phyloP scores from a whole-genome alignment of 2,797 vertebrate genomes.

The Limosa lapponica region DNA sequence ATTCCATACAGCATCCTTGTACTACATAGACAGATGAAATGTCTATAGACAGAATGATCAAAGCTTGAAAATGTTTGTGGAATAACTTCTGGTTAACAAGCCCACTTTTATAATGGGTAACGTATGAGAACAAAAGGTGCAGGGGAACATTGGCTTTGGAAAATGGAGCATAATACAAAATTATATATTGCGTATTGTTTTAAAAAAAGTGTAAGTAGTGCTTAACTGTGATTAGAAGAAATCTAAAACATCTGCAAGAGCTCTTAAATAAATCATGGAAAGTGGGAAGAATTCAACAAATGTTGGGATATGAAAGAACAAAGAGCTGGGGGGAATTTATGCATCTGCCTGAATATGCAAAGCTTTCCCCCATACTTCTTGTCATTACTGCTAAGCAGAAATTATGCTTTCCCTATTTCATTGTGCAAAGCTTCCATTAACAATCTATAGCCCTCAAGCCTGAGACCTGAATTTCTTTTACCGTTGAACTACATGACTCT shows the following conservation, averaged over 20 bases:
- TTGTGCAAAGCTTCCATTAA: neutral
- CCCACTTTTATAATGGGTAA: neutral
- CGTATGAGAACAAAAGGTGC: slow-evolving; percentile 7
- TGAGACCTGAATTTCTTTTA: neutral
- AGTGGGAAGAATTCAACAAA: slow-evolving; percentile 30
- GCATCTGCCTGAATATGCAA: neutral
- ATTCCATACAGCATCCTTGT: neutral
- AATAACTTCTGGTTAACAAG: slow-evolving; percentile 6
- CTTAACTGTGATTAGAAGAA: slow-evolving; percentile 39
- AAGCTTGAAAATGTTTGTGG: slow-evolving; percentile 4
- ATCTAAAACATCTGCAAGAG: slow-evolving; percentile 55
- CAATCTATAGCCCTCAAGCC: neutral
- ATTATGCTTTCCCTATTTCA: neutral
- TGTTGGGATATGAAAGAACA: slow-evolving; percentile 33
- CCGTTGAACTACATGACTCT: neutral
- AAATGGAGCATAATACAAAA: slow-evolving; percentile 20
- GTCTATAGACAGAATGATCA: neutral
- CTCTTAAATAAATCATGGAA: slow-evolving; percentile 27
- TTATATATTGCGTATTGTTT: neutral
- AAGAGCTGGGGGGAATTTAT: slow-evolving; percentile 27
- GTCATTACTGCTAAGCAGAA: neutral
- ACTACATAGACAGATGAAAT: neutral
- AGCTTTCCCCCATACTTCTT: neutral
- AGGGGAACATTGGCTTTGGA: neutral
- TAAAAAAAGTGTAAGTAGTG: neutral